Percentiles rank a stretch among this genome's conserved stretches.
Evolutionary conservation across 1,140 invertebrate species (phyloP).

Genomic region (Laodelphax striatellus): DNA sequence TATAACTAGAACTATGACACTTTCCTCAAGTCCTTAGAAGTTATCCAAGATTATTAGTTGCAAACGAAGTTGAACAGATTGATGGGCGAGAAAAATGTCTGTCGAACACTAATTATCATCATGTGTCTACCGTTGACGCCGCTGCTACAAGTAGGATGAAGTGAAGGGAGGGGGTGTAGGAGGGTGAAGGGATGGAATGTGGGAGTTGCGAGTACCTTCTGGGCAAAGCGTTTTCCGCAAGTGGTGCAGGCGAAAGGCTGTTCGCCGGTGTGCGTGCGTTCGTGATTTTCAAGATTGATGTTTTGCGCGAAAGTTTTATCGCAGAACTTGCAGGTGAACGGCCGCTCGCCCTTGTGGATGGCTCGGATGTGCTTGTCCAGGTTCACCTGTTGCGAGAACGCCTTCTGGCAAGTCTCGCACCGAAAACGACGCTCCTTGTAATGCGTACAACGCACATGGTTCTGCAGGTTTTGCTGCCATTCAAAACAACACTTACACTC

Average conservation of each 20-base stretch:
- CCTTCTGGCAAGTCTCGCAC: constrained; percentile 28
- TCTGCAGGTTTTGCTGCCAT: constrained; percentile 22
- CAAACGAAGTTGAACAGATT: too few relatives aligned
- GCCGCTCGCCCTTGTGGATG: constrained; percentile 34
- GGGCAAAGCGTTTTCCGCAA: constrained; percentile 17
- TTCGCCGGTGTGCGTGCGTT: constrained; percentile 34
- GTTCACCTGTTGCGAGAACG: constrained; percentile 29
- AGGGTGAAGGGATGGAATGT: not conserved
- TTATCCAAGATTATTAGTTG: too few relatives aligned
- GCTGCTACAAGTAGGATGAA: too few relatives aligned
- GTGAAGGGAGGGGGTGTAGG: too few relatives aligned
- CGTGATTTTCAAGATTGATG: constrained; percentile 24
- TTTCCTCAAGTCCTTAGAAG: too few relatives aligned
- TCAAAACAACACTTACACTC: too few relatives aligned
- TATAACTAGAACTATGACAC: too few relatives aligned
- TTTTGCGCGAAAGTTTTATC: constrained; percentile 30
- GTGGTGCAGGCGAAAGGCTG: constrained; percentile 32
- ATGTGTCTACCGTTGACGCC: too few relatives aligned
- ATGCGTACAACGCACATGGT: constrained; percentile 28
- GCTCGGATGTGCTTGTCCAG: constrained; percentile 10
- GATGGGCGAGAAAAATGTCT: too few relatives aligned
- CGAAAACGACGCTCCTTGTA: constrained; percentile 31
- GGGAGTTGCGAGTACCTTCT: constrained; percentile 8
- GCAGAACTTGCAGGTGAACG: constrained; percentile 29
- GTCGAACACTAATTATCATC: too few relatives aligned